Conservation (phyloP, 2,797 vertebrate genomes). For the Etheostoma perlongum region DNA sequence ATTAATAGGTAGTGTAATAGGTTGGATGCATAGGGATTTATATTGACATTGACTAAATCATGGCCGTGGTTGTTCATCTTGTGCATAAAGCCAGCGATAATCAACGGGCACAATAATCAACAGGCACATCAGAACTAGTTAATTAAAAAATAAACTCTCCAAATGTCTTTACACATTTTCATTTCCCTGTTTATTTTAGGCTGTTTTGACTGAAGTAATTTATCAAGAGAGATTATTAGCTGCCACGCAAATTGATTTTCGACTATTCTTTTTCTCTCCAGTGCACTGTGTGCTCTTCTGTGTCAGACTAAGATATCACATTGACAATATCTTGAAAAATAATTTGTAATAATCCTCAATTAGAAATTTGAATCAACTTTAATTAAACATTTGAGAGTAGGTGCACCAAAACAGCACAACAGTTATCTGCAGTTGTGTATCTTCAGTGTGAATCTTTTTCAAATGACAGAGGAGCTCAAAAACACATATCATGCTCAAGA, state of each 20-base stretch:
- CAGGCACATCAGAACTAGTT: slow-evolving; percentile 39
- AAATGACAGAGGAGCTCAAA: background rate
- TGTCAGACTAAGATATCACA: slow-evolving; percentile 35
- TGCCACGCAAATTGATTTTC: slow-evolving; percentile 55
- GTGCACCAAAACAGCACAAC: slow-evolving; percentile 28
- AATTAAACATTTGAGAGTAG: slow-evolving; percentile 61
- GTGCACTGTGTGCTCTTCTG: slow-evolving; percentile 23
- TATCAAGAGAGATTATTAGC: slow-evolving; percentile 68
- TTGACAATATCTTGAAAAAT: slow-evolving; percentile 36
- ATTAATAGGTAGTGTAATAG: slow-evolving; percentile 32
- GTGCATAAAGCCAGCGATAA: slow-evolving; percentile 36
- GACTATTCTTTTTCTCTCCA: slow-evolving; percentile 28
- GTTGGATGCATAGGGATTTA: slow-evolving; percentile 31
- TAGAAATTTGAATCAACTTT: slow-evolving; percentile 61
- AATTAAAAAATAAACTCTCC: slow-evolving; percentile 57
- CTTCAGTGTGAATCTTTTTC: slow-evolving; percentile 26
- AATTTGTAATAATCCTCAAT: slow-evolving; percentile 46
- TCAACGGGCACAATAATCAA: slow-evolving; percentile 21
- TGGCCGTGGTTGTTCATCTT: slow-evolving; percentile 15
- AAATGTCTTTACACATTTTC: slow-evolving; percentile 47
- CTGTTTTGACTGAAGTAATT: slow-evolving; percentile 62
- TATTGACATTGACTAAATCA: slow-evolving; percentile 27
- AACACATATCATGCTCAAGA: background rate
- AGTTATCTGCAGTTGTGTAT: slow-evolving; percentile 23
- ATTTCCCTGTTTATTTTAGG: slow-evolving; percentile 50